Evolutionary conservation across 2,888 invertebrate genomes (phyloP).

Genomic region (Lydus trimaculatus): DNA sequence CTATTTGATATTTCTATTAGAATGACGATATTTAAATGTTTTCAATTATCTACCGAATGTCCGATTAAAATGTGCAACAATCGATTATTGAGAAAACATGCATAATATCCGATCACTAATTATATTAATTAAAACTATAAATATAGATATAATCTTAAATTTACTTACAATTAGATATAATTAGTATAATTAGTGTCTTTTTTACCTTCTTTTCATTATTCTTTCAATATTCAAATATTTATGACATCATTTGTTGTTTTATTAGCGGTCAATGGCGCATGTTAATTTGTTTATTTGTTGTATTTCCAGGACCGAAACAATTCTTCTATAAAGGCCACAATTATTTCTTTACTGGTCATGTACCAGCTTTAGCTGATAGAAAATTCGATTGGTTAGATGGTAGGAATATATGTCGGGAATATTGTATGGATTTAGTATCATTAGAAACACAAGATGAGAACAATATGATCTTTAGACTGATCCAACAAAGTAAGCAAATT

Average conservation of each 20-base stretch:
- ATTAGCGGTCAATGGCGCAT: not conserved
- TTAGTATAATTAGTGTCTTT: slow-evolving; percentile 1
- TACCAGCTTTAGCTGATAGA: slow-evolving; percentile 77
- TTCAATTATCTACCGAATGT: not conserved
- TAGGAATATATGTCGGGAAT: slow-evolving; percentile 88
- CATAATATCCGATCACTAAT: not conserved
- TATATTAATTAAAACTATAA: not conserved
- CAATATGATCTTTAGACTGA: slow-evolving; percentile 86
- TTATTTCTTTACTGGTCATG: slow-evolving; percentile 87
- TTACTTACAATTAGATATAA: not conserved
- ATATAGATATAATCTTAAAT: not conserved
- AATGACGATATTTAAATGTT: not conserved
- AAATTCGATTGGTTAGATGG: slow-evolving; percentile 92
- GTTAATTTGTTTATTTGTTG: slow-evolving; percentile 28
- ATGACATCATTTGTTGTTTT: not conserved
- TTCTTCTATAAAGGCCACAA: slow-evolving; percentile 88
- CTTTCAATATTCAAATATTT: not conserved
- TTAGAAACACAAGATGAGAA: slow-evolving; percentile 91
- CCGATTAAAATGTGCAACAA: not conserved
- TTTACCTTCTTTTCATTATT: not conserved
- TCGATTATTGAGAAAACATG: not conserved
- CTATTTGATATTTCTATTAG: not conserved
- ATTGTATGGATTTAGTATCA: slow-evolving; percentile 92
- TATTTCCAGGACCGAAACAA: slow-evolving; percentile 84
- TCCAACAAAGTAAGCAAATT: slow-evolving; percentile 76